phyloP scores from a whole-genome alignment of 2,797 vertebrate species.

The Macrochelys suwanniensis region DNA sequence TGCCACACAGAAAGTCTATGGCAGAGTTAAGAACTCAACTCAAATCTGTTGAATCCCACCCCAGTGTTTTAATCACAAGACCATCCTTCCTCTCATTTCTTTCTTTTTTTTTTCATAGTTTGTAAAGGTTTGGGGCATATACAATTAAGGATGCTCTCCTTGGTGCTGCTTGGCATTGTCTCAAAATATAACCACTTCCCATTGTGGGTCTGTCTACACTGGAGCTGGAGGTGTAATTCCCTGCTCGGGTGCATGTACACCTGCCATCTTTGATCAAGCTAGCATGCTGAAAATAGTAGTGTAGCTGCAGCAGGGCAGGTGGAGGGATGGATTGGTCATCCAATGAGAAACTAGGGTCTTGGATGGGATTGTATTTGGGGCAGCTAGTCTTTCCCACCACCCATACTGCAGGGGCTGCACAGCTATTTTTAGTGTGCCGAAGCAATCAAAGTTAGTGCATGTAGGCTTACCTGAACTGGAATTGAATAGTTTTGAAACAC shows the following conservation, averaged over 20 bases:
- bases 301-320: background rate
- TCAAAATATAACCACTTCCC: too few species aligned
- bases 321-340: background rate
- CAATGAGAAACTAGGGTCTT: background rate
- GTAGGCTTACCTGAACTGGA: background rate
- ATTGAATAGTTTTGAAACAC: conserved; percentile 63
- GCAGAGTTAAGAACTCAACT: background rate
- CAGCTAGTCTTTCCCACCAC: too few species aligned
- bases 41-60: background rate
- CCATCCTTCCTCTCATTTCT: background rate
- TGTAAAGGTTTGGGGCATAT: background rate
- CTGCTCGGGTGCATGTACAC: background rate
- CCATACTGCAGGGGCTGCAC: too few species aligned
- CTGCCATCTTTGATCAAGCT: background rate
- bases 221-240: background rate
- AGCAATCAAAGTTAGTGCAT: background rate
- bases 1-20: background rate
- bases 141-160: background rate
- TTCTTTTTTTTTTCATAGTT: background rate
- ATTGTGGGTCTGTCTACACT: too few species aligned
- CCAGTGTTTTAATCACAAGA: background rate
- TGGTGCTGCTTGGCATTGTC: background rate
- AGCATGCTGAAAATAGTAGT: background rate
- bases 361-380: background rate
- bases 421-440: background rate